Evolutionary conservation across 1,140 invertebrate genomes (phyloP).

Genomic region (Drosophila persimilis): DNA sequence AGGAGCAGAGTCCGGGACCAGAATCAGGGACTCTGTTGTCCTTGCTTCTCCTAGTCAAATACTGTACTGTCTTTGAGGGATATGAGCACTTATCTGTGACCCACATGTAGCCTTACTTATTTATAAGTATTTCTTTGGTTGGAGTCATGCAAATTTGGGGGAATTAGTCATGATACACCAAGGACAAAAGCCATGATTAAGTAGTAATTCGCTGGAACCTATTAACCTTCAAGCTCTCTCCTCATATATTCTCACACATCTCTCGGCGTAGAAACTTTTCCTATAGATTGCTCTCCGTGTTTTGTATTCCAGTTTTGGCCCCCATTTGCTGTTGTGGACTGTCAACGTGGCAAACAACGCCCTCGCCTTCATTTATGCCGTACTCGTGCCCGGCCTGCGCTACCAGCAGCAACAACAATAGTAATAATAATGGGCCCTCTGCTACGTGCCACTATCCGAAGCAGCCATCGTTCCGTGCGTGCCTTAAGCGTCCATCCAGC

Average conservation of each 20-base stretch:
- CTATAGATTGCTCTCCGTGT: background rate
- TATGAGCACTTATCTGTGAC: conserved; percentile 44
- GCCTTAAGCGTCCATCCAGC: conserved; percentile 22
- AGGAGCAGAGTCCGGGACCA: background rate
- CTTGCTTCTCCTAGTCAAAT: conserved; percentile 36
- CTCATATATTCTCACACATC: conserved; percentile 16
- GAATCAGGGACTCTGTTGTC: background rate
- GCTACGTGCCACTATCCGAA: conserved; percentile 65
- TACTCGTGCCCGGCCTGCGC: conserved; percentile 1
- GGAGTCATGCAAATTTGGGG: conserved; percentile 55
- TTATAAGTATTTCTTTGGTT: conserved; percentile 51
- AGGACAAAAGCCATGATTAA: conserved; percentile 9
- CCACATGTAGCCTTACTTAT: conserved; percentile 57
- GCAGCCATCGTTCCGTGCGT: conserved; percentile 49
- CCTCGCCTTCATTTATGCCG: conserved; percentile 44
- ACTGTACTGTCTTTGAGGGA: conserved; percentile 43
- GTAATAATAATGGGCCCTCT: conserved; percentile 24
- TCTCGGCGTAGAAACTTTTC: background rate
- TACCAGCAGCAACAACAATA: conserved; percentile 9
- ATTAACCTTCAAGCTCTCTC: conserved; percentile 21
- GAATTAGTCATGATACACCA: conserved; percentile 49
- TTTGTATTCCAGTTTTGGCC: conserved; percentile 15
- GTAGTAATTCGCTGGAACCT: background rate
- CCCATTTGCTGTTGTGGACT: conserved; percentile 30
- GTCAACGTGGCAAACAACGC: conserved; percentile 13